Base-by-base conservation (phyloP, 1,140 invertebrate genomes). In the Sinella curviseta region DNA sequence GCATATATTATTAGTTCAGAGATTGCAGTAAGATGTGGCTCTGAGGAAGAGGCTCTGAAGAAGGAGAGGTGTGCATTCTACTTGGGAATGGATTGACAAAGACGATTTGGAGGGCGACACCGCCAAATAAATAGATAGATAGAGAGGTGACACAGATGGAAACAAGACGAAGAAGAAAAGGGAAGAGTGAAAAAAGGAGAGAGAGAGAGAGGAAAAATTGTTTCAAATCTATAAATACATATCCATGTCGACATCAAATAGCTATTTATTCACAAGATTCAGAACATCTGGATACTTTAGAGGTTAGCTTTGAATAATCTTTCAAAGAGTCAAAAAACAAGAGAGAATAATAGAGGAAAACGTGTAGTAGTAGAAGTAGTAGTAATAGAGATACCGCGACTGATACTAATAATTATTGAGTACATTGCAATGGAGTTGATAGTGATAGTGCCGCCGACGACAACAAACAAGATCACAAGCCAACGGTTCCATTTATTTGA, bases 141-240 rank as follows among this genome's bases (percentile, higher is more conserved):
- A 60, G 12, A 33, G 65, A 70, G 31, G 31, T 24, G 65, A 70
- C 65, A 70, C 65, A 70, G 65, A 70, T 70, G 65, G 65, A 70
- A 48, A 70, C 65, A 70, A 70, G 31, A 65, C 57, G 57, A 65
- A 4, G 57, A 48, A 20, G 39, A 48, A 8, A 48, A 8, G 20
- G 20, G 24, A n/a, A 60, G 3, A 8, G 24, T n/a, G 57, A 60
- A 60, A 70, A 17, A 70, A 70, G 31, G 31, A 57, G 80, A 80
- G 77, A 77, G 34, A 54, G 79, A 78, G 73, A 73, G 33, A 60
- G 74, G 77, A 73, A 80, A 82, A 82, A 79, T 79, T 81, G 70
- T 79, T 80, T 80, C 76, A 83, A 83, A 83, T 83, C 82, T 83
- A 83, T 83, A 83, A 83, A 83, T 83, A 83, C 82, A 79, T 79